These are phyloP conservation scores for Melanerpes formicivorus DNA, from an alignment of 2,113 vertebrate species.

Conservation along the genomic window DNA sequence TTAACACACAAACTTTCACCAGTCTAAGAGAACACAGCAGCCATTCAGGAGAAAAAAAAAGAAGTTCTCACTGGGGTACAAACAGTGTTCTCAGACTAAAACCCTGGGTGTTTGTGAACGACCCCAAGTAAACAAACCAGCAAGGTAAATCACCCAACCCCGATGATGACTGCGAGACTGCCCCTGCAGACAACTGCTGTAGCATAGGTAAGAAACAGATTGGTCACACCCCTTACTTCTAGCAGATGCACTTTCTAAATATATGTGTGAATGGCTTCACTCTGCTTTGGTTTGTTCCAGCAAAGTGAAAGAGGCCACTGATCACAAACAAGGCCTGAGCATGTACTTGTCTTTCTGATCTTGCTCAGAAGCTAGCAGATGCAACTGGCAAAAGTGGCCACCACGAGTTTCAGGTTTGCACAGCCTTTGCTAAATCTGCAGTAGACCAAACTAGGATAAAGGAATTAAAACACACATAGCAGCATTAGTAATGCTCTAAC, in stretches of 20 bases:
- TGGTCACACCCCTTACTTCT: not conserved
- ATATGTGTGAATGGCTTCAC: not conserved
- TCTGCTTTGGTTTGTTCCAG: not conserved
- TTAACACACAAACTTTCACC: not conserved
- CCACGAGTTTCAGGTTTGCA: not conserved
- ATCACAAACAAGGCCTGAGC: not conserved
- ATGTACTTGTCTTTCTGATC: not conserved
- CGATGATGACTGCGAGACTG: not conserved
- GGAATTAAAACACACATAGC: not conserved
- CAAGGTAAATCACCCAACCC: not conserved
- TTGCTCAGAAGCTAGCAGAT: not conserved
- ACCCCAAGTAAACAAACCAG: not conserved
- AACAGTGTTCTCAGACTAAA: not conserved
- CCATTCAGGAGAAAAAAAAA: not conserved
- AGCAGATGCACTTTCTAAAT: not conserved
- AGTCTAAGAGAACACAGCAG: not conserved
- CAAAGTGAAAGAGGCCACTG: not conserved
- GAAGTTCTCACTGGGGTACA: not conserved
- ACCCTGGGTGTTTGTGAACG: not conserved
- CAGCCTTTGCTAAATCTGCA: not conserved
- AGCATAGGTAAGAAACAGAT: not conserved
- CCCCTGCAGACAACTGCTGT: not conserved
- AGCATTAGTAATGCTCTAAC: not conserved
- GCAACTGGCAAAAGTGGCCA: not conserved
- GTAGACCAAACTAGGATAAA: not conserved